These are phyloP conservation scores for Meriones psammophilus DNA, from an alignment of 2,797 vertebrate species.

Conservation along the genomic window DNA sequence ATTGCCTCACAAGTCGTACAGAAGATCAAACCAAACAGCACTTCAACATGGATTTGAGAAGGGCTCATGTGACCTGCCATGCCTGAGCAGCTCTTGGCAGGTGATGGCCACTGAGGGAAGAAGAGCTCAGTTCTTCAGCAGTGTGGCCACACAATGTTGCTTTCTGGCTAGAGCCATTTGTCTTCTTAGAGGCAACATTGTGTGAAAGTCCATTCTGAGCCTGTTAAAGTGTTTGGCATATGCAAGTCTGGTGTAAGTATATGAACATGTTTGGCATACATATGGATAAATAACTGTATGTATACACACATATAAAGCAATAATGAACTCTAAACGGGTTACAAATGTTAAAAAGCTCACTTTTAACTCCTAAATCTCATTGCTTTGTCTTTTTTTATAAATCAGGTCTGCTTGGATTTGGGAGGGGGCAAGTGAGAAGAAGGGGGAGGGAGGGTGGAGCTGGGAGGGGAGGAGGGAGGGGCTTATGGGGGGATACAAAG, in stretches of 20 bases:
- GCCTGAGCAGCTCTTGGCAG: neutral
- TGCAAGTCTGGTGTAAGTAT: neutral
- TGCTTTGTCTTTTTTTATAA: neutral
- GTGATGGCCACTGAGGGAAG: neutral
- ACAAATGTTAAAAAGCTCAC: neutral
- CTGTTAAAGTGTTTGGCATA: neutral
- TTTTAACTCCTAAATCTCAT: neutral
- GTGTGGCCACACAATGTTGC: neutral
- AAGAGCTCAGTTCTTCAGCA: neutral
- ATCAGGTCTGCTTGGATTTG: neutral
- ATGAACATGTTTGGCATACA: neutral
- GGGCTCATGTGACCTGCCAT: neutral
- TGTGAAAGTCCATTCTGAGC: neutral
- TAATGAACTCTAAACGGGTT: rapidly evolving
- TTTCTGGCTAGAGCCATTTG: neutral
- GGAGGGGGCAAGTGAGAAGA: too few relatives aligned
- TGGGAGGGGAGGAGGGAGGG: too few relatives aligned
- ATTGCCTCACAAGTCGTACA: neutral
- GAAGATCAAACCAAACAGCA: neutral
- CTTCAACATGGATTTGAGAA: neutral
- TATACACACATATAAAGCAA: neutral
- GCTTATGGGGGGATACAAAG: too few relatives aligned
- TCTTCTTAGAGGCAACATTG: neutral
- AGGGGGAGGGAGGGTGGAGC: too few relatives aligned
- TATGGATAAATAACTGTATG: neutral